Conservation (phyloP, 1,140 invertebrate species). For the Harpegnathos saltator region DNA sequence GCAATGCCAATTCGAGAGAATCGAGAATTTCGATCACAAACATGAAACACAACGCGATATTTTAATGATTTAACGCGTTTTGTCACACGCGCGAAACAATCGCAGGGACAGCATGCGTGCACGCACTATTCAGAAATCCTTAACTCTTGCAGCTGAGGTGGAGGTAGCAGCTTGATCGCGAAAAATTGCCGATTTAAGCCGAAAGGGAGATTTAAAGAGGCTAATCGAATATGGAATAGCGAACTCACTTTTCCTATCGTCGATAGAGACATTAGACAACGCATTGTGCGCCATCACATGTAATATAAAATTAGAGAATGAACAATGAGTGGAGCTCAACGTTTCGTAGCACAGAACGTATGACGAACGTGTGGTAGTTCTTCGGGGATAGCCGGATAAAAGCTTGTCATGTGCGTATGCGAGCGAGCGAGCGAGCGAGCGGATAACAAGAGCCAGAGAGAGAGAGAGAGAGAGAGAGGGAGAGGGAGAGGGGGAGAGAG, state of each 20-base stretch:
- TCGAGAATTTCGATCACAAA: too few species aligned
- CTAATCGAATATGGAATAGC: slow-evolving; percentile 12
- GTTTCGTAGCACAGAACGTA: neutral
- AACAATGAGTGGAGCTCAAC: slow-evolving; percentile 3
- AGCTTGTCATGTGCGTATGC: neutral
- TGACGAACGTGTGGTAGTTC: slow-evolving; percentile 19
- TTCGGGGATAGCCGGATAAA: slow-evolving; percentile 5
- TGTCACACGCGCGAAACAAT: neutral
- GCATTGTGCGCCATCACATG: slow-evolving; percentile 16
- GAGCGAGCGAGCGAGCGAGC: neutral
- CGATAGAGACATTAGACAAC: slow-evolving; percentile 30
- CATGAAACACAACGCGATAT: too few species aligned
- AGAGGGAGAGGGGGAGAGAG: neutral
- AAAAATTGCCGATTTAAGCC: slow-evolving; percentile 18
- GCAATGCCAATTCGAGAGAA: too few species aligned
- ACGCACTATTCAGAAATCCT: slow-evolving; percentile 57
- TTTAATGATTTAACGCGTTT: neutral
- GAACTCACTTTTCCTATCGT: slow-evolving; percentile 32
- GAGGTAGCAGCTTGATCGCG: slow-evolving; percentile 66
- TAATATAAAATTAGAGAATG: slow-evolving; percentile 34
- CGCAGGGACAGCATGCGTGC: neutral
- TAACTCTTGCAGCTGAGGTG: slow-evolving; percentile 75
- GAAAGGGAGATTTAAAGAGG: slow-evolving; percentile 40
- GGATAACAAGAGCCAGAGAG: neutral
- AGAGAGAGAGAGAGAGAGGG: neutral